Percentiles rank a stretch among this genome's conserved stretches.
Conservation (phyloP, 1,140 invertebrate genomes). For the Drosophila punjabiensis region DNA sequence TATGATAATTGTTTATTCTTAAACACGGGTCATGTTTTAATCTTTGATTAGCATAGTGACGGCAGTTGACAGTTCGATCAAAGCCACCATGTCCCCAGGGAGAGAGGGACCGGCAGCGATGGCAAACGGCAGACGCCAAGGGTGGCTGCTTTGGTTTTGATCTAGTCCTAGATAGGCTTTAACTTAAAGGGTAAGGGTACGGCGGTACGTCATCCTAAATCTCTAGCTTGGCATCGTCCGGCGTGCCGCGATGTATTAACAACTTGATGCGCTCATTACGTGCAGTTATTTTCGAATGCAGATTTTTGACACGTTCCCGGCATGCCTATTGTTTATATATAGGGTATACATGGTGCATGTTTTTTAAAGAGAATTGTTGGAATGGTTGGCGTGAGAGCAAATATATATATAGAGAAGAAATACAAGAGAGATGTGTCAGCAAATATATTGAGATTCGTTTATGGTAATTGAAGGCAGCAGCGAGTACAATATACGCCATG, state of each 20-base stretch:
- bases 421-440: conserved; percentile 63
- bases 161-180: conserved; percentile 67
- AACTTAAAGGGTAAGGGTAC: conserved; percentile 58
- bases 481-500: conserved; percentile 66
- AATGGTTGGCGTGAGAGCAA: conserved; percentile 68
- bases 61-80: conserved; percentile 49
- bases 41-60: conserved; percentile 37
- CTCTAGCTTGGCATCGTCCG: conserved; percentile 87
- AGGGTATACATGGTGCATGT: conserved; percentile 58
- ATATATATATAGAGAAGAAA: conserved; percentile 64
- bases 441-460: conserved; percentile 53
- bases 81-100: conserved; percentile 26
- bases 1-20: conserved; percentile 56
- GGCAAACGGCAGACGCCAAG: conserved; percentile 37
- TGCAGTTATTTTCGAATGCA: conserved; percentile 95
- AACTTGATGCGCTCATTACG: conserved; percentile 95
- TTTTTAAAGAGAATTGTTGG: conserved; percentile 40
- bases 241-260: conserved; percentile 93
- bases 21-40: conserved; percentile 72
- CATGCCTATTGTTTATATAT: conserved; percentile 88
- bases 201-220: conserved; percentile 71
- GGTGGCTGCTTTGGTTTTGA: conserved; percentile 74
- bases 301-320: conserved; percentile 93
- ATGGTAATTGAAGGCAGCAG: conserved; percentile 55
- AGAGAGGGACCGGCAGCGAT: conserved; percentile 15